These are phyloP conservation scores for Epizoanthus stellaris DNA, from an alignment of 92 coral and sea anemone genomes.

Conservation along the genomic window DNA sequence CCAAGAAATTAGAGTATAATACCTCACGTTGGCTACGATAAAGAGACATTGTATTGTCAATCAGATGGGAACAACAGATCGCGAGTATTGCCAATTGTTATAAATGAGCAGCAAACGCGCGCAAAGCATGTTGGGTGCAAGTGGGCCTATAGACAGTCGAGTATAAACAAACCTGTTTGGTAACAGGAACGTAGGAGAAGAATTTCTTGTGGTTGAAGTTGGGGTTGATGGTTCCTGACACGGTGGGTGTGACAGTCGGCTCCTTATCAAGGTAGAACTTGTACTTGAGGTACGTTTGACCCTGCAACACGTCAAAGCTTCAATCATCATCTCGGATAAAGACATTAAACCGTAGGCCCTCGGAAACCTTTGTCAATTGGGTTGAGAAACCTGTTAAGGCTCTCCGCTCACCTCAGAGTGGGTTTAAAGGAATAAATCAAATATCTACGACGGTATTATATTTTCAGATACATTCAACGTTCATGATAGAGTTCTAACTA, in stretches of 20 bases:
- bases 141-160: not conserved
- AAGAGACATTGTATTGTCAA: not conserved
- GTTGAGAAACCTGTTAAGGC: too few species aligned
- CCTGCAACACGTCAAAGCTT: constrained; percentile 51
- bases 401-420: too few species aligned
- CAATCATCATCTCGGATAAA: too few species aligned
- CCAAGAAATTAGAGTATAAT: too few species aligned
- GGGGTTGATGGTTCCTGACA: constrained; percentile 85
- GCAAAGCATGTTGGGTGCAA: too few species aligned
- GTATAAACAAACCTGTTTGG: constrained; percentile 74
- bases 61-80: not conserved
- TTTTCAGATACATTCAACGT: too few species aligned
- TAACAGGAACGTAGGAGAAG: constrained; percentile 82
- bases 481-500: too few species aligned
- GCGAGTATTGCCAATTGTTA: not conserved
- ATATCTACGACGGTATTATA: too few species aligned
- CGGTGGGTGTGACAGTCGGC: constrained; percentile 51
- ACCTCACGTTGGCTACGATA: not conserved
- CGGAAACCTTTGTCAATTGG: too few species aligned
- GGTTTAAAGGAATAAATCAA: too few species aligned
- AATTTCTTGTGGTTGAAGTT: constrained; percentile 59
- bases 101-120: not conserved
- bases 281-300: constrained; percentile 82
- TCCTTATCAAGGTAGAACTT: constrained; percentile 89
- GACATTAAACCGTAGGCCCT: too few species aligned